These are phyloP conservation scores for Petrosia ficiformis DNA, from an alignment of 37 sponge, comb jelly and placozoan species.

Conservation along the genomic window DNA sequence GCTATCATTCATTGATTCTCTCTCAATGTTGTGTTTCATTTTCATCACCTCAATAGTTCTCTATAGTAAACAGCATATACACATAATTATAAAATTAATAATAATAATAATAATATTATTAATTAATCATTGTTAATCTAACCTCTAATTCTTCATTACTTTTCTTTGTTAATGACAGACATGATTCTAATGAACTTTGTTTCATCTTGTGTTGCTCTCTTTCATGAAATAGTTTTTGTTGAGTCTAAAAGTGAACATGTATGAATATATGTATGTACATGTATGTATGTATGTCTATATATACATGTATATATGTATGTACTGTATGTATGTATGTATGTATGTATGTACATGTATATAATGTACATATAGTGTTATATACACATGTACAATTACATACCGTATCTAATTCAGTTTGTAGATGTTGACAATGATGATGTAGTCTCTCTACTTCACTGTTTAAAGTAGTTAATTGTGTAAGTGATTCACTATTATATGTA, in stretches of 20 bases:
- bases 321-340: no score
- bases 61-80: no score
- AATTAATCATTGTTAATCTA: background rate
- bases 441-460: background rate
- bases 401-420: background rate
- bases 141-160: background rate
- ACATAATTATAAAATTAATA: no score
- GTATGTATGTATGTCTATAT: no score
- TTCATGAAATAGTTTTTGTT: background rate
- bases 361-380: no score
- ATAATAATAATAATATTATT: no score
- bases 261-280: no score
- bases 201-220: background rate
- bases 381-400: background rate
- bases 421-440: conserved; percentile 12
- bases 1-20: no score
- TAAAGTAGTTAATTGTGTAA: conserved; percentile 1
- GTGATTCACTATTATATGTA: conserved; percentile 5
- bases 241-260: background rate
- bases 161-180: background rate
- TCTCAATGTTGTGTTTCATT: no score
- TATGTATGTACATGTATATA: no score
- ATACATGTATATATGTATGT: no score
- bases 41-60: no score
- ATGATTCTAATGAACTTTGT: background rate